These are phyloP conservation scores for Orthonyx spaldingii DNA, from an alignment of 2,113 vertebrate genomes.

Conservation along the genomic window DNA sequence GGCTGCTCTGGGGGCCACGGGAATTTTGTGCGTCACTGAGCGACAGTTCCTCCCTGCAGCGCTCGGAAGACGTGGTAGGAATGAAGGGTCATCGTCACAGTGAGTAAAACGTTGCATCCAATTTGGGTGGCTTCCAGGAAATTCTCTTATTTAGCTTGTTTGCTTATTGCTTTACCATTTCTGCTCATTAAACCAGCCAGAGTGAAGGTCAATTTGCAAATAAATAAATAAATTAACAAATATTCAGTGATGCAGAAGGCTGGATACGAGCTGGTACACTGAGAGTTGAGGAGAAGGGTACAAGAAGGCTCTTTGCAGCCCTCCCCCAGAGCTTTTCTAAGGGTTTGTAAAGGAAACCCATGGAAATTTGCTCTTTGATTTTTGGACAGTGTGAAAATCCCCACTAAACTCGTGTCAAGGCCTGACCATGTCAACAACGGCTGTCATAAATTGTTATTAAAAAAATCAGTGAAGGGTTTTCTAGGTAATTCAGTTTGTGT, in stretches of 20 bases:
- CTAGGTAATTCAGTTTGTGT: not conserved
- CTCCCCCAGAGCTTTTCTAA: not conserved
- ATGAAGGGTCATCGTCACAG: not conserved
- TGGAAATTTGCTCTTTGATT: not conserved
- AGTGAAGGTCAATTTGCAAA: not conserved
- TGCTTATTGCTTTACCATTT: not conserved
- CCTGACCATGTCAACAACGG: not conserved
- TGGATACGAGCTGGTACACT: not conserved
- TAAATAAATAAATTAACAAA: not conserved
- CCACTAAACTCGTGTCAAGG: not conserved
- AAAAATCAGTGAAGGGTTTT: not conserved
- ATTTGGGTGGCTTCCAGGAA: not conserved
- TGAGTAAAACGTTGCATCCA: not conserved
- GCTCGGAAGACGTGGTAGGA: not conserved
- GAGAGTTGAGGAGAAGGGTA: not conserved
- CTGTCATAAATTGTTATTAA: not conserved
- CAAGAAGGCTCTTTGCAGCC: not conserved
- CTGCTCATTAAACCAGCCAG: not conserved
- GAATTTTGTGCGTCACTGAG: not conserved
- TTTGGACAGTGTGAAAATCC: not conserved
- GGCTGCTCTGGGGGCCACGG: not conserved
- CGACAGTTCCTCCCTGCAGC: not conserved
- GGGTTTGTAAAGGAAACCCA: not conserved
- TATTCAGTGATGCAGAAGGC: not conserved
- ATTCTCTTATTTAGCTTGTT: not conserved